These are phyloP conservation scores for Scortum barcoo DNA, from an alignment of 2,113 vertebrate species.

Conservation along the genomic window DNA sequence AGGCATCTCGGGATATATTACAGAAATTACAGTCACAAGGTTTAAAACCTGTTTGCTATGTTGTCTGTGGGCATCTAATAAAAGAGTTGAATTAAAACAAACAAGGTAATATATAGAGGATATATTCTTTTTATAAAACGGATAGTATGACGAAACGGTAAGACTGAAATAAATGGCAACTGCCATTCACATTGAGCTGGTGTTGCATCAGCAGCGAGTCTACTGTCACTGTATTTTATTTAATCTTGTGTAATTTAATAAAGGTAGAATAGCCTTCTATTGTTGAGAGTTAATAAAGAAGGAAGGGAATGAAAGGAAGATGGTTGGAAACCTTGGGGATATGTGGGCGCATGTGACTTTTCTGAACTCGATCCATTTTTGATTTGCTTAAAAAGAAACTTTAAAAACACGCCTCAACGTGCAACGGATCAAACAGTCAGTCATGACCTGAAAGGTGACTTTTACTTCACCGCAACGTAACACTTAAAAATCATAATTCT, in stretches of 20 bases:
- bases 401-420: background rate
- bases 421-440: background rate
- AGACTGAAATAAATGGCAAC: constrained; percentile 36
- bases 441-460: background rate
- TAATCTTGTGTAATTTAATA: constrained; percentile 38
- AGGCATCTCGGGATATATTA: constrained; percentile 22
- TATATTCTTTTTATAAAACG: constrained; percentile 32
- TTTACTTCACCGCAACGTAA: background rate
- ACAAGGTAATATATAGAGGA: background rate
- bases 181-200: constrained; percentile 2
- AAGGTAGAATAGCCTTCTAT: constrained; percentile 13
- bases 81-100: constrained; percentile 42
- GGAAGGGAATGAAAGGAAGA: background rate
- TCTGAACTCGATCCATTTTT: background rate
- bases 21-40: constrained; percentile 1
- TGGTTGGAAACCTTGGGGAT: background rate
- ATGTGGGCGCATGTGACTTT: background rate
- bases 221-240: constrained; percentile 32
- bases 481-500: background rate
- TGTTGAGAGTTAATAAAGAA: constrained; percentile 7
- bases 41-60: background rate
- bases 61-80: constrained; percentile 19
- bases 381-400: constrained; percentile 21
- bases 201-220: constrained; percentile 23
- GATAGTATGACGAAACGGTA: background rate